Evolutionary conservation across 2,113 vertebrate genomes (phyloP).

Genomic region (Heloderma charlesbogerti): DNA sequence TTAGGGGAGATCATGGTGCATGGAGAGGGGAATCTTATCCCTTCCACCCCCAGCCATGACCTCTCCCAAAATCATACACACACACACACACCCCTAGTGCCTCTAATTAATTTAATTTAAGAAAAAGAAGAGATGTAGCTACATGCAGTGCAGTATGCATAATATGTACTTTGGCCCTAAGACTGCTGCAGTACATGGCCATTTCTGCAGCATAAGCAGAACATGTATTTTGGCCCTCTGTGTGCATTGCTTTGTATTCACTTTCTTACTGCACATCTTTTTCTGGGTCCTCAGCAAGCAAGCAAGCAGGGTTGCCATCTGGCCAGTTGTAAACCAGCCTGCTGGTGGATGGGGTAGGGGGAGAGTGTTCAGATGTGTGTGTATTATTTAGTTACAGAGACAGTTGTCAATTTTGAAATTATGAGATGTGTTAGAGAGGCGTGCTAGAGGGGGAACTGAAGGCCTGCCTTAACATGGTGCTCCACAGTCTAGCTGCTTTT

Average conservation of each 20-base stretch:
- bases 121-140: too few species aligned
- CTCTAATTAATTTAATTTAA: too few species aligned
- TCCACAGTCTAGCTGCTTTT: neutral
- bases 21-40: too few species aligned
- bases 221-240: constrained; percentile 1
- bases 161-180: too few species aligned
- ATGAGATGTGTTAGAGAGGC: neutral
- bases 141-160: too few species aligned
- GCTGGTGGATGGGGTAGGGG: too few species aligned
- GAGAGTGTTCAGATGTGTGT: neutral
- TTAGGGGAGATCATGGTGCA: too few species aligned
- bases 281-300: neutral
- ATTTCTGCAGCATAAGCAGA: neutral
- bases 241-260: neutral
- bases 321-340: neutral
- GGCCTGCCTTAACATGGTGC: neutral
- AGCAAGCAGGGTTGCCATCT: neutral
- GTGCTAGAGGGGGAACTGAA: neutral
- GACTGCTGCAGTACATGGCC: too few species aligned
- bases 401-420: neutral
- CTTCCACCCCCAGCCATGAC: too few species aligned
- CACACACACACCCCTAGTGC: too few species aligned
- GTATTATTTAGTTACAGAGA: neutral
- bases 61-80: too few species aligned
- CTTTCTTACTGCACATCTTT: neutral